Percentiles rank a stretch among this genome's conserved stretches.
Conservation (phyloP, 1,140 invertebrate genomes). For the Lepidotrigona ventralis region DNA sequence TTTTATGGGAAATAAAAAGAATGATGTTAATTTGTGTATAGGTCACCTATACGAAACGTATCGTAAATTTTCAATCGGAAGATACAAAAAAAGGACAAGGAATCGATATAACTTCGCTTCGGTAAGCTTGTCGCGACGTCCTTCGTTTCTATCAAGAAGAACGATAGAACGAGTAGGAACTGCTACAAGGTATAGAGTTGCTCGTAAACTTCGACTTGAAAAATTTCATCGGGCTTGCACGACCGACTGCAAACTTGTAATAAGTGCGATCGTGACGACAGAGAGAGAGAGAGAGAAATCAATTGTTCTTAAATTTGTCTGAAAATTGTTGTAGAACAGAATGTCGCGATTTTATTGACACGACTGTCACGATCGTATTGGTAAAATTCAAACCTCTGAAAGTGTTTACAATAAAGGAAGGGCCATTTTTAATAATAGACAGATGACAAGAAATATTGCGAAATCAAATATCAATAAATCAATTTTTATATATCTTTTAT, state of each 20-base stretch:
- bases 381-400: too few species aligned
- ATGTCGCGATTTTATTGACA: neutral
- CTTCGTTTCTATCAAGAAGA: conserved; percentile 9
- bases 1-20: too few species aligned
- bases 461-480: too few species aligned
- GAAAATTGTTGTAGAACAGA: too few species aligned
- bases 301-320: neutral
- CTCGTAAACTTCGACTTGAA: conserved; percentile 51
- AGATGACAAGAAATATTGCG: too few species aligned
- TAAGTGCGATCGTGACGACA: conserved; percentile 32
- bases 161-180: conserved; percentile 18
- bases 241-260: conserved; percentile 48
- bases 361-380: too few species aligned
- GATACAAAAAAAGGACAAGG: neutral
- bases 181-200: neutral
- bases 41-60: neutral
- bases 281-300: neutral
- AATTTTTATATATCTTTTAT: too few species aligned
- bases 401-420: too few species aligned
- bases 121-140: neutral
- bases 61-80: neutral
- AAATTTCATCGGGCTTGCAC: conserved; percentile 46
- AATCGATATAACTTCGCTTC: conserved; percentile 10
- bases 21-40: too few species aligned
- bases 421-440: too few species aligned